Evolutionary conservation across 2,113 vertebrate species (phyloP).

Genomic region (Morone saxatilis): DNA sequence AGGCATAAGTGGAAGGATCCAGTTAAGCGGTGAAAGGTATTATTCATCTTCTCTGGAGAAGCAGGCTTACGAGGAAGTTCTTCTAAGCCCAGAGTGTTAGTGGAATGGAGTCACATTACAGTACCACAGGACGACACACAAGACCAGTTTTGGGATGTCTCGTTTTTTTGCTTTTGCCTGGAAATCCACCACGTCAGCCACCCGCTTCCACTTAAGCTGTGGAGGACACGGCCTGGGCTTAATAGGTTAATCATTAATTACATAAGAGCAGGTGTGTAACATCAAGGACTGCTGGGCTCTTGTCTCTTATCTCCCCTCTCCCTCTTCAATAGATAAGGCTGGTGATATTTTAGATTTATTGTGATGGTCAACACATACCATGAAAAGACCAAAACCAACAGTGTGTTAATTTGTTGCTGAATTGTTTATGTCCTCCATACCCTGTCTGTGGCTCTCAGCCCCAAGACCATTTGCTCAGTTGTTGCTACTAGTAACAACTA

Average conservation of each 20-base stretch:
- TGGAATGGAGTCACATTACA: constrained; percentile 9
- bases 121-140: neutral
- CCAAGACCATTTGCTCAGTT: neutral
- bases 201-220: neutral
- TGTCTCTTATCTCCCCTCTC: neutral
- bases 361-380: neutral
- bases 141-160: neutral
- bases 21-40: neutral
- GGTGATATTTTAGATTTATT: neutral
- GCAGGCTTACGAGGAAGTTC: neutral
- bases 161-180: neutral
- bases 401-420: neutral
- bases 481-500: neutral
- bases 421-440: neutral
- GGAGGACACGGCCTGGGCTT: neutral
- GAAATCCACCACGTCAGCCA: neutral
- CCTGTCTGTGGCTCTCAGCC: neutral
- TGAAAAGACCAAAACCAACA: neutral
- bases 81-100: neutral
- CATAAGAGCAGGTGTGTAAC: neutral
- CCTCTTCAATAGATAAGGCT: neutral
- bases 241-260: neutral
- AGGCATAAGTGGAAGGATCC: constrained; percentile 18
- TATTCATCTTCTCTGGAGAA: constrained; percentile 7
- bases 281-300: neutral